Percentiles rank a stretch among this genome's conserved stretches.
These are phyloP conservation scores for Cryptocephalus moraei DNA, from an alignment of 2,888 invertebrate genomes.

Conservation along the genomic window DNA sequence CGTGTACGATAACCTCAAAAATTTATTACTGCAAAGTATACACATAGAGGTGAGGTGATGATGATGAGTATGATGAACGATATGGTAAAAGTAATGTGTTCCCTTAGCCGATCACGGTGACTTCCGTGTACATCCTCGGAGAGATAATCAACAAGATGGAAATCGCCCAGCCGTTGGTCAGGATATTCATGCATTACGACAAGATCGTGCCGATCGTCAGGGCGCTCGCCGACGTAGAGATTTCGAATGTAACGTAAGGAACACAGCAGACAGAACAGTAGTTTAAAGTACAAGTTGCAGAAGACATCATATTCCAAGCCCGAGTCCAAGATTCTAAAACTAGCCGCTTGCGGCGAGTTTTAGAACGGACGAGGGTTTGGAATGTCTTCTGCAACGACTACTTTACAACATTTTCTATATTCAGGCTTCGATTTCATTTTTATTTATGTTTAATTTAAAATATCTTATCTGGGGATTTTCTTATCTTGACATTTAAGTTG, in stretches of 20 bases:
- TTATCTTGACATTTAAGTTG: too few species aligned
- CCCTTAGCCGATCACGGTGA: slow-evolving; percentile 63
- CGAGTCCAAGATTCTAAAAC: too few species aligned
- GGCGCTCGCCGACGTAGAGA: slow-evolving; percentile 76
- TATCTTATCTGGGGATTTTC: too few species aligned
- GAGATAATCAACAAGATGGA: slow-evolving; percentile 84
- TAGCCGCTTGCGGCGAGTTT: too few species aligned
- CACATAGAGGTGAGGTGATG: slow-evolving; percentile 46
- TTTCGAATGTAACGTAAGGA: slow-evolving; percentile 79
- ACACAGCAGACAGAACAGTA: too few species aligned
- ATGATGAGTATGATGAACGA: neutral
- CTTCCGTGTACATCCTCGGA: slow-evolving; percentile 74
- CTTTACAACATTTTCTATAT: too few species aligned
- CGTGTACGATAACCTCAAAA: slow-evolving; percentile 68
- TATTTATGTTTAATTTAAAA: too few species aligned
- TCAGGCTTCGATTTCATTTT: too few species aligned
- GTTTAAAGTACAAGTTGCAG: slow-evolving; percentile 1
- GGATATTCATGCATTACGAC: slow-evolving; percentile 76
- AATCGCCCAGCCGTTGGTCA: slow-evolving; percentile 79
- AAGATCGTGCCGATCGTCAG: slow-evolving; percentile 76
- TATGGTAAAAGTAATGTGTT: neutral
- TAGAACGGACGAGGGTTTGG: too few species aligned
- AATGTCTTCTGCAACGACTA: too few species aligned
- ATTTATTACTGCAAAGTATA: slow-evolving; percentile 64
- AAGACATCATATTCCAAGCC: too few species aligned